Evolutionary conservation across 2,888 invertebrate species (phyloP), one percentile per base, ranked within the genome.

Genomic region (Drosophila recens): DNA sequence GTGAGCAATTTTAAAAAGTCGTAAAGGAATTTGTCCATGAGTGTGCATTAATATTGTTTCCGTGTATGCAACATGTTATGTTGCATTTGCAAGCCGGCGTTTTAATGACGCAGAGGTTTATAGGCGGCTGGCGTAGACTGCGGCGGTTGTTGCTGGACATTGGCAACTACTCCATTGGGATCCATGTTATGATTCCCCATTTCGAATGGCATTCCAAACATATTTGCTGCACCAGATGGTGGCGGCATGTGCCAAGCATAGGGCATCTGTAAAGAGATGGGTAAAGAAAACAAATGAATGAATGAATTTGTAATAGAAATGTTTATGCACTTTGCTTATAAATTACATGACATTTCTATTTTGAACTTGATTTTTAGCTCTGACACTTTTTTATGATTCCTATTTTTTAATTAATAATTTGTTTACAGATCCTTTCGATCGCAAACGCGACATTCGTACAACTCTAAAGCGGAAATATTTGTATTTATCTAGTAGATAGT

Each of bases 181-280:
- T 80, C 78, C 36, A 75, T 49, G 30, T 15, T 61, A 56, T 67
- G 62, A 23, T 72, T 67, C 5, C 52, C 13, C 42, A 73, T 33
- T 9, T 85, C 80, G 10, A 15, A 59, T 8, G 74, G 64, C 45
- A 70, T 45, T n/a, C 59, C 46, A 43, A 57, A 10, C 54, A 75
- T 53, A 17, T 70, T 75, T 3, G 71, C 17, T 23, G 69, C 48
- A 3, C n/a, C 43, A n/a, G 66, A 13, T 10, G 63, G 66, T n/a
- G 52, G 33, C 8, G 64, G 49, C 15, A 75, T 57, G 42, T 80
- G 79, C 89, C 90, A 80, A 34, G 61, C 56, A 62, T 70, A 85
- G 0, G 66, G 64, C 57, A 51, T 70, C 87, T 84, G 23, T 11
- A 48, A 3, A 23, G 8, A n/a, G 0, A 45, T 1, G 3, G 5